Evolutionary conservation across 2,113 vertebrate species (phyloP).

Genomic region (Callopanchax toddi): DNA sequence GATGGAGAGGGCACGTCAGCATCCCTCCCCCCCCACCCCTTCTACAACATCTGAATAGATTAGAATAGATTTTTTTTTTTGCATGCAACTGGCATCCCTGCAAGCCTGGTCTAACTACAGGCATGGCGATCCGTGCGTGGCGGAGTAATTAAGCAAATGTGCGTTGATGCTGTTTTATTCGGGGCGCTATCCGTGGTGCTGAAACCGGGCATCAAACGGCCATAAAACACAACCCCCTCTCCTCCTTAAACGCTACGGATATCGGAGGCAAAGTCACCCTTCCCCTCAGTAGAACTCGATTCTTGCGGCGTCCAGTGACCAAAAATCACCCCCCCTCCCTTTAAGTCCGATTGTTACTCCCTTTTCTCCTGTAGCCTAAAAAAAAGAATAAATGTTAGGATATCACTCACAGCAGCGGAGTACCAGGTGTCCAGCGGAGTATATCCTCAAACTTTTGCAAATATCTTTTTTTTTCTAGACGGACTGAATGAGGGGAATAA

Average conservation of each 20-base stretch:
- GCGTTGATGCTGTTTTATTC: constrained; percentile 52
- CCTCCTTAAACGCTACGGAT: constrained; percentile 25
- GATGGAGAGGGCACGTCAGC: constrained; percentile 11
- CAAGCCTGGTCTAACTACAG: constrained; percentile 46
- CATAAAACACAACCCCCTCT: constrained; percentile 29
- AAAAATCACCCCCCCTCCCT: constrained; percentile 50
- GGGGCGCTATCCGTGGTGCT: constrained; percentile 63
- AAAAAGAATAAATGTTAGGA: constrained; percentile 45
- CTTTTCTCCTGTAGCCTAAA: constrained; percentile 22
- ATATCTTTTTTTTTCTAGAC: constrained; percentile 65
- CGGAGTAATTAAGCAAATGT: constrained; percentile 75
- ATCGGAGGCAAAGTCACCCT: constrained; percentile 52
- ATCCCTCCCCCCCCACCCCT: constrained; percentile 20
- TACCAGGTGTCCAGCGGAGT: constrained; percentile 57
- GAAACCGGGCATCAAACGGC: constrained; percentile 30
- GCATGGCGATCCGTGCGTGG: constrained; percentile 63
- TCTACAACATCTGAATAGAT: constrained; percentile 20
- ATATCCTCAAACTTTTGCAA: constrained; percentile 75
- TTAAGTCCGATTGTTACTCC: constrained; percentile 50
- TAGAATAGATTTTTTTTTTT: constrained; percentile 43
- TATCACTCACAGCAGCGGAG: constrained; percentile 71
- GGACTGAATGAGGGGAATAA: constrained; percentile 66
- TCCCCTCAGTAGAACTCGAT: constrained; percentile 53
- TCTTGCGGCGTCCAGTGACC: constrained; percentile 39
- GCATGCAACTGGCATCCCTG: constrained; percentile 67